Conservation (phyloP, 2,113 vertebrate species). For the Pollachius pollachius region DNA sequence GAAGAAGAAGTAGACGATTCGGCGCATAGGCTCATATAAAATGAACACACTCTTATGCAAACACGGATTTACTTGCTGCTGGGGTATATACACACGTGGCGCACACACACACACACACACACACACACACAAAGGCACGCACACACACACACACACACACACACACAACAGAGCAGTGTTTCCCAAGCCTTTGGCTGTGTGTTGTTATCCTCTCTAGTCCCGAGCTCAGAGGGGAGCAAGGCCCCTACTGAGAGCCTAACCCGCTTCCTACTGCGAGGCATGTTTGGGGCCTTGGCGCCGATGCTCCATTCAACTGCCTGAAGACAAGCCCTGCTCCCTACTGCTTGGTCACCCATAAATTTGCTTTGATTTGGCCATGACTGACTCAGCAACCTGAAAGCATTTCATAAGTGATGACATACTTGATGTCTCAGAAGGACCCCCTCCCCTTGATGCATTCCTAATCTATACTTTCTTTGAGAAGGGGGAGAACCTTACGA, state of each 20-base stretch:
- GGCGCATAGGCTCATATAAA: conserved; percentile 3
- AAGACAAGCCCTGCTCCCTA: conserved; percentile 33
- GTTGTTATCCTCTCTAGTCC: conserved; percentile 66
- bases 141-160: conserved; percentile 46
- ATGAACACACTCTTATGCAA: conserved; percentile 20
- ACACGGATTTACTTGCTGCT: conserved; percentile 10
- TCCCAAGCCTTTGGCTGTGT: conserved; percentile 67
- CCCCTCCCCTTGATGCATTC: neutral
- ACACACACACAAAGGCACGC: conserved; percentile 31
- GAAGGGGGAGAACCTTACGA: neutral
- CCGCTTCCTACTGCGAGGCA: conserved; percentile 63
- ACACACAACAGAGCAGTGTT: conserved; percentile 42
- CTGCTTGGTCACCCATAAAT: conserved; percentile 40
- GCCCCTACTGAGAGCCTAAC: conserved; percentile 69
- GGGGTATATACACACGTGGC: no score
- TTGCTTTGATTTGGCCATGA: conserved; percentile 46
- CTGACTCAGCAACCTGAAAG: conserved; percentile 38
- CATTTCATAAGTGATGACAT: conserved; percentile 27
- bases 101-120: conserved; percentile 20
- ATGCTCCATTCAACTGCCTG: conserved; percentile 62
- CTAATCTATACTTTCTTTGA: conserved; percentile 1
- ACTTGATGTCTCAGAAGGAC: neutral
- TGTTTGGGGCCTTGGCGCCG: conserved; percentile 63
- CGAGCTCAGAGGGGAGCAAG: conserved; percentile 70
- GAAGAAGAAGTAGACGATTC: no score